These are phyloP conservation scores for Carterocephalus palaemon DNA, from an alignment of 2,888 invertebrate genomes.

Conservation along the genomic window DNA sequence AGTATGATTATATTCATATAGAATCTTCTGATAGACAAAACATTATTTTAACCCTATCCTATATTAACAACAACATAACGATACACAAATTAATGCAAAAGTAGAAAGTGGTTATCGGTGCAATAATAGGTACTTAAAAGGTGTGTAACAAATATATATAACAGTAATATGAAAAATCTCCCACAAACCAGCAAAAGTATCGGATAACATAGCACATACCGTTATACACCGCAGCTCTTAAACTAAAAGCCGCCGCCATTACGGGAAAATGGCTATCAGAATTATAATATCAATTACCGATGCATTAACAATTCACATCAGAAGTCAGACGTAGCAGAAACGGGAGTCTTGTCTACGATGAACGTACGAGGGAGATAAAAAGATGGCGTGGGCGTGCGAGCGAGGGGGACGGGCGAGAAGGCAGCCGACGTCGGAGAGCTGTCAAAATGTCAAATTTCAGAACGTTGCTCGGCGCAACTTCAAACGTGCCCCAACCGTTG, in stretches of 20 bases:
- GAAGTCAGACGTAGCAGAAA: slow-evolving; percentile 75
- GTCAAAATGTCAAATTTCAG: slow-evolving; percentile 80
- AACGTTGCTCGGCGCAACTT: slow-evolving; percentile 75
- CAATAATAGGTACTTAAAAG: too few relatives aligned
- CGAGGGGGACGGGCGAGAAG: slow-evolving; percentile 52
- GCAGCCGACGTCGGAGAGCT: slow-evolving; percentile 75
- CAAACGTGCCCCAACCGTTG: slow-evolving; percentile 75
- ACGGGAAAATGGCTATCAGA: slow-evolving; percentile 65
- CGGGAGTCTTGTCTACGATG: slow-evolving; percentile 71
- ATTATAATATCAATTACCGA: slow-evolving; percentile 79
- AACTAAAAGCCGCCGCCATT: slow-evolving; percentile 55
- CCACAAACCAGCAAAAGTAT: slow-evolving; percentile 20
- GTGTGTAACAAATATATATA: too few relatives aligned
- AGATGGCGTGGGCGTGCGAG: slow-evolving; percentile 33
- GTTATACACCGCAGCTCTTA: slow-evolving; percentile 37
- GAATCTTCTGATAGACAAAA: too few relatives aligned
- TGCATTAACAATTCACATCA: slow-evolving; percentile 78
- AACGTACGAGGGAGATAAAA: slow-evolving; percentile 54
- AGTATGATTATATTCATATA: too few relatives aligned
- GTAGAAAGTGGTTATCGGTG: too few relatives aligned
- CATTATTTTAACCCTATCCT: too few relatives aligned
- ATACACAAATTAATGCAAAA: too few relatives aligned
- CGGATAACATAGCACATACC: slow-evolving; percentile 26
- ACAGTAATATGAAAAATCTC: slow-evolving; percentile 3
- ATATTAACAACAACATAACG: too few relatives aligned